Percentiles rank a stretch among this genome's conserved stretches.
Conservation (phyloP, 2,113 vertebrate species). For the Neoarius graeffei region DNA sequence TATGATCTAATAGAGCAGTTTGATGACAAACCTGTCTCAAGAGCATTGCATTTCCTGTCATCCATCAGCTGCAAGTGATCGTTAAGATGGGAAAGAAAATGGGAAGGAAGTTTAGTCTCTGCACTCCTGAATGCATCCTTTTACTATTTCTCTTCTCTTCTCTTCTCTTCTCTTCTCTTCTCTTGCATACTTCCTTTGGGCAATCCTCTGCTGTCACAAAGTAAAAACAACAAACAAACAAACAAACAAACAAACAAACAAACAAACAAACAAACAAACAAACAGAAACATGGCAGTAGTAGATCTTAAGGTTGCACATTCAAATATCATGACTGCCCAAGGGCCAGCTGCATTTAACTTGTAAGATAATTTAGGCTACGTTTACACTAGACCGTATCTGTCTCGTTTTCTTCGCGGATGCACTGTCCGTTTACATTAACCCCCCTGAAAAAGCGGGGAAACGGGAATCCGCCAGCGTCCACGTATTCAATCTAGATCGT, state of each 20-base stretch:
- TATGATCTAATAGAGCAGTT: conserved; percentile 49
- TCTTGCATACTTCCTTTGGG: not conserved
- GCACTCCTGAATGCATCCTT: conserved; percentile 8
- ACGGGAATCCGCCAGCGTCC: no score
- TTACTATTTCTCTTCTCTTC: not conserved
- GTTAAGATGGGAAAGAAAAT: conserved; percentile 37
- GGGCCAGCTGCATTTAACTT: not conserved
- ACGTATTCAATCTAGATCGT: no score
- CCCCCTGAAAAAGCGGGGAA: no score
- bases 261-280: no score
- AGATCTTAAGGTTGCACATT: not conserved
- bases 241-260: no score
- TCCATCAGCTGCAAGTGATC: conserved; percentile 50
- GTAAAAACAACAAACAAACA: no score
- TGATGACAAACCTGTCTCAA: conserved; percentile 55
- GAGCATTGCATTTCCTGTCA: conserved; percentile 44
- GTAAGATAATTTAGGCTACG: not conserved
- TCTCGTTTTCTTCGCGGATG: no score
- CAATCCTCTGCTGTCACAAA: not conserved
- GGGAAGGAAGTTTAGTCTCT: conserved; percentile 19
- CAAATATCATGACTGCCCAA: not conserved
- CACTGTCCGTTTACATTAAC: no score
- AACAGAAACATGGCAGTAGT: not conserved
- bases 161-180: not conserved
- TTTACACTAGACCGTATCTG: no score